phyloP scores from a whole-genome alignment of 2,888 invertebrate genomes.

The Drosophila quasianomalipes region DNA sequence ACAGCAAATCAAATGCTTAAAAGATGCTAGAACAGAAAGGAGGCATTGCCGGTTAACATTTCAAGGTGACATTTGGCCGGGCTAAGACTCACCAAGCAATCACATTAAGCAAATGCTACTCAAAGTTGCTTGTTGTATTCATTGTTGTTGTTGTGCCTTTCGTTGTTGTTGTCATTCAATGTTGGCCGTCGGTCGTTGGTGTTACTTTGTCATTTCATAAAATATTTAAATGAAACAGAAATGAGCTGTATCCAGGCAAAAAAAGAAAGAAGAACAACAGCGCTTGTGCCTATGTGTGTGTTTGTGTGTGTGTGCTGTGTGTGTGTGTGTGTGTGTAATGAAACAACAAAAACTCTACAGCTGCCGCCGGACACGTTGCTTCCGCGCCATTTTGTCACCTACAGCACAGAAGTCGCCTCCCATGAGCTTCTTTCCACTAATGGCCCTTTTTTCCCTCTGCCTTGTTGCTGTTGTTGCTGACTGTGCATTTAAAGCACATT shows the following conservation, averaged over 20 bases:
- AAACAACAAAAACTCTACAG: constrained; percentile 46
- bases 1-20: constrained; percentile 22
- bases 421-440: constrained; percentile 25
- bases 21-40: constrained; percentile 2
- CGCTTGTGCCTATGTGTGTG: background rate
- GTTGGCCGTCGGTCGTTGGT: constrained; percentile 30
- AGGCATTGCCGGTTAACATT: constrained; percentile 31
- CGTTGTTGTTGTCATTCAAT: background rate
- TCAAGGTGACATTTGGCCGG: constrained; percentile 65
- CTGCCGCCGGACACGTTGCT: constrained; percentile 42
- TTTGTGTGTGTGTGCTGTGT: background rate
- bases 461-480: constrained; percentile 20
- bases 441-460: constrained; percentile 17
- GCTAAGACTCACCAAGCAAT: constrained; percentile 47
- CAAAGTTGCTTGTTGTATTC: background rate
- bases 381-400: constrained; percentile 59
- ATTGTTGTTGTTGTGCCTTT: background rate
- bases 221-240: constrained; percentile 72
- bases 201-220: constrained; percentile 64
- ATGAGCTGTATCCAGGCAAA: constrained; percentile 40
- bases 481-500: constrained; percentile 43
- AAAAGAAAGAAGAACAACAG: constrained; percentile 19
- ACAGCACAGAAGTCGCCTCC: constrained; percentile 24
- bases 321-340: constrained; percentile 22
- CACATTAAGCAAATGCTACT: constrained; percentile 60